These are phyloP conservation scores for Hesperophylax magnus DNA, from an alignment of 1,140 invertebrate genomes.

Conservation along the genomic window DNA sequence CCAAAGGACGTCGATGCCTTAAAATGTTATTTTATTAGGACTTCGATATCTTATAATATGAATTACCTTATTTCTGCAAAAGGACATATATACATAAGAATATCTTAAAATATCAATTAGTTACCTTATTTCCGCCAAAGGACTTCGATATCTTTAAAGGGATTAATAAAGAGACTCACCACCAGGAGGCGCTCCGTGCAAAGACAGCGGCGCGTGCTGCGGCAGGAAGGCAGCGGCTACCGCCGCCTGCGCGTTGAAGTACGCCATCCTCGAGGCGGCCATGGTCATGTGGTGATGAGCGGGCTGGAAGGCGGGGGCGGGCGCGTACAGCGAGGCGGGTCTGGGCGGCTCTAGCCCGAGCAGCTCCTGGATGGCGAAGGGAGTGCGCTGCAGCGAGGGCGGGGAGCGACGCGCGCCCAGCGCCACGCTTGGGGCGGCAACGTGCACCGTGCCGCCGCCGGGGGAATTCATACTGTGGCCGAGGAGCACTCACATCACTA, in stretches of 20 bases:
- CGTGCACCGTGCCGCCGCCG: conserved; percentile 52
- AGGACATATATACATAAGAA: too few relatives aligned
- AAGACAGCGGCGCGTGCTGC: conserved; percentile 68
- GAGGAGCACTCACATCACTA: conserved; percentile 12
- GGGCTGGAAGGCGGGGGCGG: conserved; percentile 69
- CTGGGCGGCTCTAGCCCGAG: conserved; percentile 76
- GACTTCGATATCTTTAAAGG: too few relatives aligned
- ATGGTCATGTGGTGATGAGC: conserved; percentile 75
- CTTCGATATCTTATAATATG: too few relatives aligned
- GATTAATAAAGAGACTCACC: conserved; percentile 59
- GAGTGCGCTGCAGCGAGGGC: conserved; percentile 83
- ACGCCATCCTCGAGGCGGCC: conserved; percentile 85
- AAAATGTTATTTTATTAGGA: too few relatives aligned
- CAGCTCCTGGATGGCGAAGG: conserved; percentile 93
- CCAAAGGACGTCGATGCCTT: too few relatives aligned
- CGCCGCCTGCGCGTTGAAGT: conserved; percentile 88
- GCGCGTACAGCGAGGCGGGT: conserved; percentile 62
- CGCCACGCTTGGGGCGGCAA: conserved; percentile 60
- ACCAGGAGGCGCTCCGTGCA: conserved; percentile 62
- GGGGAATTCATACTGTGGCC: neutral
- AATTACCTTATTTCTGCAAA: too few relatives aligned
- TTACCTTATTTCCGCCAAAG: too few relatives aligned
- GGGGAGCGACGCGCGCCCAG: conserved; percentile 59
- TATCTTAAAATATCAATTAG: too few relatives aligned
- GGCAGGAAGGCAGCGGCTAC: conserved; percentile 90